Evolutionary conservation across 2,113 vertebrate genomes (phyloP).

Genomic region (Notothenia coriiceps): DNA sequence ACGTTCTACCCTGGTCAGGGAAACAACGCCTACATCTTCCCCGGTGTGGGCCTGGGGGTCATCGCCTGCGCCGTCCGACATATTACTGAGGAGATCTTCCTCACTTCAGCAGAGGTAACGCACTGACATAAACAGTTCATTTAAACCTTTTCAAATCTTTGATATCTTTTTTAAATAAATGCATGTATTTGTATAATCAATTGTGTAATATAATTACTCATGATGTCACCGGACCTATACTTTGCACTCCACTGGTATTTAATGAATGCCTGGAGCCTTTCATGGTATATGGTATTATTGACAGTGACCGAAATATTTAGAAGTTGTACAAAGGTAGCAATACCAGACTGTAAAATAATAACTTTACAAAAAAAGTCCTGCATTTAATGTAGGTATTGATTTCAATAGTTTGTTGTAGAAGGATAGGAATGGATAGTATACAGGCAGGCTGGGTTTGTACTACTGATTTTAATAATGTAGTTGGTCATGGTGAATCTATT

Average conservation of each 20-base stretch:
- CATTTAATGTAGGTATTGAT: not conserved
- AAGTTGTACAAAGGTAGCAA: not conserved
- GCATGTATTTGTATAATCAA: too few relatives aligned
- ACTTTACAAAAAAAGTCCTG: too few relatives aligned
- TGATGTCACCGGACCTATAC: too few relatives aligned
- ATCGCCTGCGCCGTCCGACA: constrained; percentile 88
- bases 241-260: too few relatives aligned
- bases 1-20: constrained; percentile 94
- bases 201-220: too few relatives aligned
- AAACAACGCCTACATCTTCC: constrained; percentile 98
- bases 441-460: not conserved
- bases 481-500: not conserved
- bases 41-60: constrained; percentile 92
- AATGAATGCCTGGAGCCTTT: not conserved
- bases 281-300: not conserved
- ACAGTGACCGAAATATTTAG: not conserved
- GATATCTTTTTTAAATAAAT: not conserved
- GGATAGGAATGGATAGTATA: not conserved
- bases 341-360: not conserved
- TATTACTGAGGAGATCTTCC: constrained; percentile 90
- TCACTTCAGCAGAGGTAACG: constrained; percentile 93
- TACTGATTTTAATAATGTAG: not conserved
- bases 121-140: not conserved
- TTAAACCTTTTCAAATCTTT: not conserved
- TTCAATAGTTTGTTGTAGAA: not conserved